A percentile compares a stretch with the other conserved stretches of the same genome.
These are phyloP conservation scores for Patella vulgata DNA, from an alignment of 1,140 invertebrate genomes.

Conservation along the genomic window DNA sequence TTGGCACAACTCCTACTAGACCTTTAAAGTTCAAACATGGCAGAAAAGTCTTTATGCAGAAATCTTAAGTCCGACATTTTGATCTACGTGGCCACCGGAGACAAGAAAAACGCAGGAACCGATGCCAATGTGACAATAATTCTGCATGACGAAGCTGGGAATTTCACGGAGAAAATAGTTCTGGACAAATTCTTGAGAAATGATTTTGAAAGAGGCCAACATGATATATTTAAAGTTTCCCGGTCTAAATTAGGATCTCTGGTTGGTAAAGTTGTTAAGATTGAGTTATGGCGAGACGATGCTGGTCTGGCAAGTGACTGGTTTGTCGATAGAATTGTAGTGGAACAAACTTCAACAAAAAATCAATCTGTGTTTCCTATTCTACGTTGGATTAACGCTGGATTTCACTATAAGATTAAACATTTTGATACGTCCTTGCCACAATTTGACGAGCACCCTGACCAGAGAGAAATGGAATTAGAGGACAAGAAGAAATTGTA, in stretches of 20 bases:
- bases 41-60: too few species aligned
- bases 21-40: too few species aligned
- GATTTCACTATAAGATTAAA: slow-evolving; percentile 21
- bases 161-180: slow-evolving; percentile 47
- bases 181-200: slow-evolving; percentile 62
- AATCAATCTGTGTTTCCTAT: slow-evolving; percentile 29
- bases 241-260: slow-evolving; percentile 14
- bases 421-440: slow-evolving; percentile 31
- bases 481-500: slow-evolving; percentile 21
- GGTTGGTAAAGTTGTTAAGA: slow-evolving; percentile 11
- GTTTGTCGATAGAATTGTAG: slow-evolving; percentile 34
- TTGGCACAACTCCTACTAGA: too few species aligned
- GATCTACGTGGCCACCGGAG: slow-evolving; percentile 42
- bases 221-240: slow-evolving; percentile 52
- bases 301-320: slow-evolving; percentile 20
- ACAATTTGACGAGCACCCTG: slow-evolving; percentile 18
- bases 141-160: slow-evolving; percentile 56
- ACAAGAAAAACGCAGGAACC: slow-evolving; percentile 40
- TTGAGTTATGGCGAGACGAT: slow-evolving; percentile 29
- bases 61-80: slow-evolving; percentile 32
- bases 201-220: slow-evolving; percentile 64
- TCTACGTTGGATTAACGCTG: slow-evolving; percentile 28
- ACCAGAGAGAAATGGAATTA: slow-evolving; percentile 23
- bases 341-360: slow-evolving; percentile 1
- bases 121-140: slow-evolving; percentile 49